Evolutionary conservation across 1,140 invertebrate species (phyloP).

Genomic region (Mya arenaria): DNA sequence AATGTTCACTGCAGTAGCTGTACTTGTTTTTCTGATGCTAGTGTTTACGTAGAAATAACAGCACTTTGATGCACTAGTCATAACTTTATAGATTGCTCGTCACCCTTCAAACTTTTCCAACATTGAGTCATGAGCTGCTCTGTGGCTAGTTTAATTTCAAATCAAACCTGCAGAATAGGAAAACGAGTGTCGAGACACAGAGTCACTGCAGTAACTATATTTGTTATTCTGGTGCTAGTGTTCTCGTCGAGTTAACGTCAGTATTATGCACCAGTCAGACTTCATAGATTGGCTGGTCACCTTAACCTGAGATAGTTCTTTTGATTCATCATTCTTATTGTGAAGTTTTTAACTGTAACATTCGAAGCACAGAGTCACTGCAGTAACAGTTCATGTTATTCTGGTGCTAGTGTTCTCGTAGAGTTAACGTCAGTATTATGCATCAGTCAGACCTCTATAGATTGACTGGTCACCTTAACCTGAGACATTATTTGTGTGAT

Average conservation of each 20-base stretch:
- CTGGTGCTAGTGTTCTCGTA: too few relatives aligned
- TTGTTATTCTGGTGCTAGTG: conserved; percentile 25
- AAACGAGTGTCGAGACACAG: background rate
- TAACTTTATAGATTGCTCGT: too few relatives aligned
- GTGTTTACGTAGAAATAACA: conserved; percentile 3
- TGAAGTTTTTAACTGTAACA: background rate
- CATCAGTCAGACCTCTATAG: background rate
- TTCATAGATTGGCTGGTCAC: conserved; percentile 18
- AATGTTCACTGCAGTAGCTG: conserved; percentile 7
- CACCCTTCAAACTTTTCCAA: too few relatives aligned
- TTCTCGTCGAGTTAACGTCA: background rate
- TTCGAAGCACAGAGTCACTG: conserved; percentile 11
- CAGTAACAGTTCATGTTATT: conserved; percentile 2
- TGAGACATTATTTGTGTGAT: background rate
- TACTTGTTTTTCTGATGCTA: conserved; percentile 16
- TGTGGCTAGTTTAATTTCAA: background rate
- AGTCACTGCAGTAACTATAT: conserved; percentile 12
- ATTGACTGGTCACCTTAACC: conserved; percentile 9
- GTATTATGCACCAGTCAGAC: conserved; percentile 26
- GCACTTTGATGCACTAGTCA: conserved; percentile 6
- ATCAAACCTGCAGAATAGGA: too few relatives aligned
- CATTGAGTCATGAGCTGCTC: conserved; percentile 9
- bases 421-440: too few relatives aligned
- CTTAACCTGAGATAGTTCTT: conserved; percentile 43
- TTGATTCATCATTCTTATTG: background rate